Conservation (phyloP, 2,113 vertebrate genomes). For the Chrysochloris asiatica region DNA sequence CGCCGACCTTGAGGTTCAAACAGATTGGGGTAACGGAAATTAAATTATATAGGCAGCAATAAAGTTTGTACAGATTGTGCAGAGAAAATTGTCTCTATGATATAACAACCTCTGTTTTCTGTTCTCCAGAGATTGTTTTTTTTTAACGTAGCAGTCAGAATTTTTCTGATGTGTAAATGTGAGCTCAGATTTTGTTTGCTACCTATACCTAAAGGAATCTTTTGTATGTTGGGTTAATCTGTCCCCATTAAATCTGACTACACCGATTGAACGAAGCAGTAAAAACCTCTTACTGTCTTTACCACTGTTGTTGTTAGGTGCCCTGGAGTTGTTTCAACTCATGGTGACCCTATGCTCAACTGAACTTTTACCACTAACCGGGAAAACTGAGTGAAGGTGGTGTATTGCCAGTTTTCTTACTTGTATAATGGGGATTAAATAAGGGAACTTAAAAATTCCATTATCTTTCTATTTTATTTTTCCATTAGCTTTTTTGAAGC, state of each 20-base stretch:
- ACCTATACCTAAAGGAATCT: background rate
- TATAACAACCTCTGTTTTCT: background rate
- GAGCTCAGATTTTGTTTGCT: slow-evolving; percentile 8
- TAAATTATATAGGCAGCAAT: background rate
- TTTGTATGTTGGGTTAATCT: background rate
- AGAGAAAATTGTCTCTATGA: background rate
- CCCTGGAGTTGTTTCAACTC: too few species aligned
- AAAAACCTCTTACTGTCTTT: background rate
- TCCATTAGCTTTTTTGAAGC: too few species aligned
- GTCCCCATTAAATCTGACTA: background rate
- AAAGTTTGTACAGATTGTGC: background rate
- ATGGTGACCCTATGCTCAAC: too few species aligned
- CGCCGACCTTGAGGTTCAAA: too few species aligned
- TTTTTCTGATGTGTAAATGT: background rate
- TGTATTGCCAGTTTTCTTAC: background rate
- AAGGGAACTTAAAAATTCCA: too few species aligned
- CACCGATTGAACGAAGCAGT: background rate
- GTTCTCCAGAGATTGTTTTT: background rate
- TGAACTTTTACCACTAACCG: too few species aligned
- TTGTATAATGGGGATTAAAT: background rate
- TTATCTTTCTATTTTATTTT: too few species aligned
- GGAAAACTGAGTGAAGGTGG: background rate
- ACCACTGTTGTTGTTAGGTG: background rate
- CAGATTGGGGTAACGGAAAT: background rate
- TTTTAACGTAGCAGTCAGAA: slow-evolving; percentile 3